Evolutionary conservation across 2,113 vertebrate species (phyloP), one percentile per base, ranked within the genome.

Genomic region (Brachypteracias leptosomus): DNA sequence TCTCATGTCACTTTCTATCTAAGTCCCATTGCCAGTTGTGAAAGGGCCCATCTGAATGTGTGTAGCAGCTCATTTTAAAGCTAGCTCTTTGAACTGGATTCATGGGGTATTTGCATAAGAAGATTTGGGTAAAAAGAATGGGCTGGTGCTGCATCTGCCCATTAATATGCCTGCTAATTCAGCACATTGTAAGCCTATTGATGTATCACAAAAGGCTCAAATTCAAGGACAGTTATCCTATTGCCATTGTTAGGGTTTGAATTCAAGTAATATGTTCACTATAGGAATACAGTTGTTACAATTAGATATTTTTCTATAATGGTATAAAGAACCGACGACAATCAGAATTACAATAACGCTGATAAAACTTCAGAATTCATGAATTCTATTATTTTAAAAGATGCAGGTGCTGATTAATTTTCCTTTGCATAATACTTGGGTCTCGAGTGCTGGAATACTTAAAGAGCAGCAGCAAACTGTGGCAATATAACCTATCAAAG

Each of bases 111-210:
- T 99, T 99, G 99, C 99, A 99, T 99, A 99, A 99, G 99, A 98
- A 99, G 99, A 99, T 99, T 99, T 99, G 98, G 97, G 97, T 97
- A 89, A 97, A 98, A 98, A 99, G 99, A 99, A 99, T 99, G 98
- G 98, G 98, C 92, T 96, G 98, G 98, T 98, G 98, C 97, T 98
- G 98, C 98, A 98, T 98, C 98, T 98, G 98, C 98, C 99, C 99
- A 99, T 99, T 99, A 99, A 99, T 99, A 99, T 99, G 99, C 99
- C 98, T 99, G 98, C 99, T 99, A 99, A 99, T 99, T 99, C 99
- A 99, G 98, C 98, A 99, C 99, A 99, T 99, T 99, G 99, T 99
- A 99, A 99, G 99, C 99, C 99, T 98, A 99, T 99, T 99, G 99
- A 99, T 98, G 98, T 98, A 98, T 95, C 98, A 99, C 99, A 99